Conservation (phyloP, 2,888 invertebrate species). For the Disparrhopalites patrizii region DNA sequence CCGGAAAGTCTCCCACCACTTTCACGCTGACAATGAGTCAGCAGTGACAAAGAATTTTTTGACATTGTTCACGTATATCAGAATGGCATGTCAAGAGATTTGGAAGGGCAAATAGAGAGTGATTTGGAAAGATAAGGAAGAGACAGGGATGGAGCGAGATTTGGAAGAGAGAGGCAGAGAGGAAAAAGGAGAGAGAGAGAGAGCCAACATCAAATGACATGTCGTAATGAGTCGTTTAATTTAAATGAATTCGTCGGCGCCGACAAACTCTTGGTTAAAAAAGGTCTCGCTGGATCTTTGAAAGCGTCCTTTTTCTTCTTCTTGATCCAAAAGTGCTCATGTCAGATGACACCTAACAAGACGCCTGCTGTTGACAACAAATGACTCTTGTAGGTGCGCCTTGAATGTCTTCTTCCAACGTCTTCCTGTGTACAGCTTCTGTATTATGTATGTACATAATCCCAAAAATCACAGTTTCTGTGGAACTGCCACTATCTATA, state of each 20-base stretch:
- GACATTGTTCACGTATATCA: too few relatives aligned
- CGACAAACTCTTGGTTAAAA: not conserved
- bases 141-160: not conserved
- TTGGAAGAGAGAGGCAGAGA: not conserved
- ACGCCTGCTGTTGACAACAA: slow-evolving; percentile 8
- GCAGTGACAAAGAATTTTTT: too few relatives aligned
- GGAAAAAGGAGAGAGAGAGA: not conserved
- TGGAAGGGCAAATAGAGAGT: too few relatives aligned
- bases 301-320: not conserved
- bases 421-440: not conserved
- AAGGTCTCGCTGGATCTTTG: not conserved
- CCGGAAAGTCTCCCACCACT: too few relatives aligned
- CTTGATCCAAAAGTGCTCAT: slow-evolving; percentile 2
- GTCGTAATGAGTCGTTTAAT: slow-evolving; percentile 19
- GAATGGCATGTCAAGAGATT: too few relatives aligned
- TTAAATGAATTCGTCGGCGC: slow-evolving; percentile 12
- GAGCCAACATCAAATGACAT: not conserved
- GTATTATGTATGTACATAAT: not conserved
- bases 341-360: slow-evolving; percentile 11
- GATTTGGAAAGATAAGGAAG: too few relatives aligned
- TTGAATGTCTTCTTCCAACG: not conserved
- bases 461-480: not conserved
- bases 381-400: not conserved
- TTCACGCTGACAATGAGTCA: too few relatives aligned
- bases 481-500: too few relatives aligned